Evolutionary conservation across 2,113 vertebrate genomes (phyloP).

Genomic region (Neopipo cinnamomea): DNA sequence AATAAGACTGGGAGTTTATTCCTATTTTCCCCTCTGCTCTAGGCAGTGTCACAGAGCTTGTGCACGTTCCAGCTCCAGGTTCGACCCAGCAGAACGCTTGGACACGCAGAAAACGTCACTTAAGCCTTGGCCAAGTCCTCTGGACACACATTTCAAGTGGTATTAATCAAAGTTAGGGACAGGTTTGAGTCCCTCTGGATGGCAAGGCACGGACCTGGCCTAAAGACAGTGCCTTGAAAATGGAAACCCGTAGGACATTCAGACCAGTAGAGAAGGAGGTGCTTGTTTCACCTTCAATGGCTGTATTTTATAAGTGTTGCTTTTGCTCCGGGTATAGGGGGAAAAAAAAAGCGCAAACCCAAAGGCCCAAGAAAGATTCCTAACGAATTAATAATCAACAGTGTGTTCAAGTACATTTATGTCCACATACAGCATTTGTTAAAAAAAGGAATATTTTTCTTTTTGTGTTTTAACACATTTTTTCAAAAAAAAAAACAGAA

Average conservation of each 20-base stretch:
- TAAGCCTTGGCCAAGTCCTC: not conserved
- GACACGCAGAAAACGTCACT: not conserved
- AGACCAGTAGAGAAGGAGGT: constrained; percentile 5
- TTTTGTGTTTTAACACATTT: constrained; percentile 2
- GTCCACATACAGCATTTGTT: constrained; percentile 64
- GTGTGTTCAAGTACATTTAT: constrained; percentile 66
- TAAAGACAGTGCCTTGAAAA: not conserved
- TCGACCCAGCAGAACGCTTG: not conserved
- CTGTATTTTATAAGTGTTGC: constrained; percentile 42
- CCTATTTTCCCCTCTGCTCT: not conserved
- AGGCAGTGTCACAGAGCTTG: not conserved
- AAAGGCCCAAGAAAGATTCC: constrained; percentile 50
- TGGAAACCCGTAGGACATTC: not conserved
- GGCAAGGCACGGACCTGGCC: not conserved
- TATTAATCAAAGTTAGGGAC: not conserved
- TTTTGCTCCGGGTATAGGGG: constrained; percentile 46
- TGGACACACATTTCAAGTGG: not conserved
- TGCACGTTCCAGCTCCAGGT: not conserved
- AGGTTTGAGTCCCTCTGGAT: not conserved
- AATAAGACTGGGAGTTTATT: not conserved
- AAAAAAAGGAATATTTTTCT: constrained; percentile 22
- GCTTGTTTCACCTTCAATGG: constrained; percentile 31
- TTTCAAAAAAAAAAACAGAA: not conserved
- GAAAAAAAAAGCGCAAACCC: not conserved
- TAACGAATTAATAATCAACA: constrained; percentile 53